These are phyloP conservation scores for Cylas formicarius DNA, from an alignment of 1,140 invertebrate species.

Conservation along the genomic window DNA sequence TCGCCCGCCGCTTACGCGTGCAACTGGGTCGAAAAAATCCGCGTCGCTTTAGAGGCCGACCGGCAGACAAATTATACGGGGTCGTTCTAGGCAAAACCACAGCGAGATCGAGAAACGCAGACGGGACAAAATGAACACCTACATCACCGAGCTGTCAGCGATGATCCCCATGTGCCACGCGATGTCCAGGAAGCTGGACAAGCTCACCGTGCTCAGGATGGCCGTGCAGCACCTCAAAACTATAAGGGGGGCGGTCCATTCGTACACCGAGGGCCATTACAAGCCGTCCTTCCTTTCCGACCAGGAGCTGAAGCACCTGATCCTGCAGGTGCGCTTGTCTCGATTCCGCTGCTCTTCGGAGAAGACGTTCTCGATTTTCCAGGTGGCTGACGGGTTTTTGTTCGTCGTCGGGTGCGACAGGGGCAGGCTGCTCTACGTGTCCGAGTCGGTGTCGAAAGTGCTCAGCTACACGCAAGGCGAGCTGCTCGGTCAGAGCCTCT, in stretches of 20 bases:
- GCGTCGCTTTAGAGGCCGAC: too few relatives aligned
- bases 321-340: slow-evolving; percentile 48
- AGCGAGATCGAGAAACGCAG: slow-evolving; percentile 93
- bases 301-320: slow-evolving; percentile 74
- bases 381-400: slow-evolving; percentile 85
- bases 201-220: slow-evolving; percentile 88
- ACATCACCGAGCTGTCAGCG: slow-evolving; percentile 82
- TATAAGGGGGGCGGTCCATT: slow-evolving; percentile 66
- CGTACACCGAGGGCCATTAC: slow-evolving; percentile 74
- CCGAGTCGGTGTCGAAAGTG: slow-evolving; percentile 78
- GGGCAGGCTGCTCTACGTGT: slow-evolving; percentile 84
- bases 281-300: slow-evolving; percentile 85
- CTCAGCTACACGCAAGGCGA: slow-evolving; percentile 83
- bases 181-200: slow-evolving; percentile 88
- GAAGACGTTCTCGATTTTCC: slow-evolving; percentile 42
- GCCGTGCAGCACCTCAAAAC: slow-evolving; percentile 88
- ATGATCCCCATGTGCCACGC: slow-evolving; percentile 92
- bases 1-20: too few relatives aligned
- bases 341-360: too few relatives aligned
- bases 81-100: slow-evolving; percentile 62
- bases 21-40: too few relatives aligned
- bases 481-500: slow-evolving; percentile 85
- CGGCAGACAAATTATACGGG: not conserved
- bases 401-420: slow-evolving; percentile 91
- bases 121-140: slow-evolving; percentile 94